Evolutionary conservation across 2,797 vertebrate genomes (phyloP).

Genomic region (Sciurus vulgaris): DNA sequence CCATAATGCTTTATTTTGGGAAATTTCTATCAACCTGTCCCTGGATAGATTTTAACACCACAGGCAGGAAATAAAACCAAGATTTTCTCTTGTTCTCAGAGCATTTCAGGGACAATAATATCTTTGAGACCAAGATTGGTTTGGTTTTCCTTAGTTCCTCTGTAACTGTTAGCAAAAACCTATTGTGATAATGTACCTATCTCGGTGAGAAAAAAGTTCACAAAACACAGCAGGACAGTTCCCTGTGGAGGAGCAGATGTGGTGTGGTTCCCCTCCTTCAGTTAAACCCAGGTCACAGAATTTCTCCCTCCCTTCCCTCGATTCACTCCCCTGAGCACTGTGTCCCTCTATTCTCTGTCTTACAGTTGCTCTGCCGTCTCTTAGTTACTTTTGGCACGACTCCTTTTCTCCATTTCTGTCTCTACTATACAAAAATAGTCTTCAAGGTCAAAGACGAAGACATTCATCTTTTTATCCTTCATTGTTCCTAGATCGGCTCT

Average conservation of each 20-base stretch:
- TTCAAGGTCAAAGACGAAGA: slow-evolving; percentile 50
- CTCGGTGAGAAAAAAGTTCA: slow-evolving; percentile 41
- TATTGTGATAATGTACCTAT: slow-evolving; percentile 22
- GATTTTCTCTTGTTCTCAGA: slow-evolving; percentile 70
- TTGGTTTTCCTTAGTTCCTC: slow-evolving; percentile 55
- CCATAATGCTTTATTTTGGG: slow-evolving; percentile 67
- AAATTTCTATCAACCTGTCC: slow-evolving; percentile 68
- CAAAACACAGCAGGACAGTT: slow-evolving; percentile 41
- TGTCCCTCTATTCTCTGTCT: slow-evolving; percentile 21
- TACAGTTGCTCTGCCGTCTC: not conserved
- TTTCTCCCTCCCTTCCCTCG: not conserved
- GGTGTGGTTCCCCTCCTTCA: accelerated
- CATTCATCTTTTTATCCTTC: slow-evolving; percentile 43
- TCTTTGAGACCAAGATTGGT: slow-evolving; percentile 64
- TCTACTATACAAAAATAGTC: not conserved
- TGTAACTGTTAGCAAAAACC: slow-evolving; percentile 49
- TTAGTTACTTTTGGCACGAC: not conserved
- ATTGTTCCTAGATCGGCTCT: not conserved
- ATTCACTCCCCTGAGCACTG: not conserved
- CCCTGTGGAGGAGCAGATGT: not conserved
- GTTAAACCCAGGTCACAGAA: not conserved
- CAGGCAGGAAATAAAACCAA: slow-evolving; percentile 70
- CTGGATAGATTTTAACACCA: slow-evolving; percentile 68
- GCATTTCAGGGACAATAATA: slow-evolving; percentile 53
- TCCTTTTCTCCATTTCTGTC: not conserved